Percentiles rank a stretch among this genome's conserved stretches.
Evolutionary conservation across 2,113 vertebrate species (phyloP).

Genomic region (Mesembrinibis cayennensis): DNA sequence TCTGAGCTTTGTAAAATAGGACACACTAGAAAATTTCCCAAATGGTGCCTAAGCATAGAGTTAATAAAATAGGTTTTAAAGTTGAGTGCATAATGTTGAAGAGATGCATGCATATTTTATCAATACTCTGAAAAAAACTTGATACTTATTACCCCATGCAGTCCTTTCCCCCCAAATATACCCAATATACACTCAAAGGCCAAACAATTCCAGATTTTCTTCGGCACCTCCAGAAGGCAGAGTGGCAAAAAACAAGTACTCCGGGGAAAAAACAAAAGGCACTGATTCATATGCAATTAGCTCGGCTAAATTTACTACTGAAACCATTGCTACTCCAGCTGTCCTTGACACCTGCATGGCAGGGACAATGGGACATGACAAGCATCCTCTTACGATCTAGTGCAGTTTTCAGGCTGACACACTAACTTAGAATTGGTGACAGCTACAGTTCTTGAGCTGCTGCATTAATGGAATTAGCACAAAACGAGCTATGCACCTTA

Average conservation of each 20-base stretch:
- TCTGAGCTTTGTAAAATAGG: neutral
- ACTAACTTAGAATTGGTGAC: neutral
- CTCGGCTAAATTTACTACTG: conserved; percentile 45
- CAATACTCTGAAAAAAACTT: neutral
- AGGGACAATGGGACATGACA: conserved; percentile 43
- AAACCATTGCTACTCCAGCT: conserved; percentile 38
- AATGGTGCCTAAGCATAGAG: neutral
- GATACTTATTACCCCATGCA: neutral
- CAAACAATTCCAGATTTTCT: neutral
- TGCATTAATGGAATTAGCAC: neutral
- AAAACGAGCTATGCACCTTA: neutral
- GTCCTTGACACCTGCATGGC: conserved; percentile 53
- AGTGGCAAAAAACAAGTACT: neutral
- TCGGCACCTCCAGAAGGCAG: neutral
- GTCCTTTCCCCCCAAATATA: neutral
- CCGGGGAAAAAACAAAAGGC: conserved; percentile 2
- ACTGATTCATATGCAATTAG: conserved; percentile 54
- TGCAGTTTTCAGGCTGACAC: conserved; percentile 14
- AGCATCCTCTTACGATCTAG: neutral
- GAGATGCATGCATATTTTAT: neutral
- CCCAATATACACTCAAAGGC: neutral
- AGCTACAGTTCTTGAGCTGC: neutral
- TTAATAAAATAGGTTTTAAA: neutral
- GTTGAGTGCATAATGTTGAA: neutral
- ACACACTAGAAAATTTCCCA: neutral